Percentiles rank a stretch among this genome's conserved stretches.
Evolutionary conservation across 2,113 vertebrate species (phyloP).

Genomic region (Rhipidura dahli): DNA sequence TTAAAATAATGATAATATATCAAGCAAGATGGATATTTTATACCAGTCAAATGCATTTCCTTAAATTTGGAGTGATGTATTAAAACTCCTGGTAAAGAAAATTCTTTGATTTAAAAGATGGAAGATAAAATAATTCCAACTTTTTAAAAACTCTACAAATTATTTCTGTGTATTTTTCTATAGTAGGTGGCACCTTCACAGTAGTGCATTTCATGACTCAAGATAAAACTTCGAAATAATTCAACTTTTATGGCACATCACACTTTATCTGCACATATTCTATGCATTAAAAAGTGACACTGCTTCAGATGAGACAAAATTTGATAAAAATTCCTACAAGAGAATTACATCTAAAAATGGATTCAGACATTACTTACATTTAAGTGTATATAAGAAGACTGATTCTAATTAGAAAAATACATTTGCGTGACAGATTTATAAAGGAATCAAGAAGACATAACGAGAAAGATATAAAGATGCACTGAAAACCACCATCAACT

Average conservation of each 20-base stretch:
- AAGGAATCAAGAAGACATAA: background rate
- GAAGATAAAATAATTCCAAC: background rate
- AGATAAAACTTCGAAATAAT: background rate
- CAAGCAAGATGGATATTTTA: background rate
- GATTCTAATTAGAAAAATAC: background rate
- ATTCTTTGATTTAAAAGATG: background rate
- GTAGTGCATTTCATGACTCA: background rate
- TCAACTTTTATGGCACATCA: background rate
- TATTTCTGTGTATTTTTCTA: background rate
- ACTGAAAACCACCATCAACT: background rate
- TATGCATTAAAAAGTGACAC: background rate
- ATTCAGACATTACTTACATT: background rate
- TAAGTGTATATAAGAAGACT: background rate
- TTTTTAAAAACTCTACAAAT: background rate
- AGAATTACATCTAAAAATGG: background rate
- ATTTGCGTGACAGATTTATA: background rate
- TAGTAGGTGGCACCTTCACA: background rate
- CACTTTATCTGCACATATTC: background rate
- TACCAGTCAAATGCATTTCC: background rate
- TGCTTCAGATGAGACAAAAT: background rate
- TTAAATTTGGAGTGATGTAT: fast-evolving
- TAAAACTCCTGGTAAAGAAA: background rate
- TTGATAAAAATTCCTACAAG: background rate
- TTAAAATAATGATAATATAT: background rate
- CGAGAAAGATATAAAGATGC: background rate